Evolutionary conservation across 2,113 vertebrate genomes (phyloP).

Genomic region (Sialia sialis): DNA sequence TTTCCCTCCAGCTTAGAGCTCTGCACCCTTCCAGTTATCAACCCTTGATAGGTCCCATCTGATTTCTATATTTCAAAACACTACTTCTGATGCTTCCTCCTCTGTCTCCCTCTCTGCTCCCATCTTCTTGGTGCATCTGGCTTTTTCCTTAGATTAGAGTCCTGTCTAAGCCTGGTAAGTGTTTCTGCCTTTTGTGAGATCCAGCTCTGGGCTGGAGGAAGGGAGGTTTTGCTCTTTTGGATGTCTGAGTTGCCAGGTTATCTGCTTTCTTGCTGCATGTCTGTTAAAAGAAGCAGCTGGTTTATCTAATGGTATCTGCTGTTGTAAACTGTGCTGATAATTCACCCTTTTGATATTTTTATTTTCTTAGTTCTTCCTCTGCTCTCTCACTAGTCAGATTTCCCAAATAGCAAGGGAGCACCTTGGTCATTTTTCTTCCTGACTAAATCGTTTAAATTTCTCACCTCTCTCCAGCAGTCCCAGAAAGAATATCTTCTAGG

Average conservation of each 20-base stretch:
- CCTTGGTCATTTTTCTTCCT: not conserved
- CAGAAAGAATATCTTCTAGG: not conserved
- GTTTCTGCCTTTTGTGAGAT: not conserved
- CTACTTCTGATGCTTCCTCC: not conserved
- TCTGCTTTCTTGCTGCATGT: not conserved
- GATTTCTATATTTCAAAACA: not conserved
- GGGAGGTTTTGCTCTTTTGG: not conserved
- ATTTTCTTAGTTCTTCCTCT: not conserved
- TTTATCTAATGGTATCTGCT: not conserved
- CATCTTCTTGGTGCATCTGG: not conserved
- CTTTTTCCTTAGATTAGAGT: not conserved
- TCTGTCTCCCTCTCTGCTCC: not conserved
- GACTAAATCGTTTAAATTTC: not conserved
- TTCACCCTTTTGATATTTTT: not conserved
- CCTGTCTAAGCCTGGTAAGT: not conserved
- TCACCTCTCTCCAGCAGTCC: not conserved
- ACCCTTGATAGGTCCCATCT: accelerated
- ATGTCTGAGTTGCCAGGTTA: not conserved
- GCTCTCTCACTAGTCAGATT: not conserved
- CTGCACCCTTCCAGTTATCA: not conserved
- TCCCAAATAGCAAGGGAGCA: not conserved
- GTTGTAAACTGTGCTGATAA: not conserved
- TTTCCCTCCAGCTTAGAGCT: not conserved
- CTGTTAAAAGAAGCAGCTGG: not conserved
- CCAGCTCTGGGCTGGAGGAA: not conserved